Base-by-base conservation (phyloP, 2,888 invertebrate genomes). In the Papilio demoleus region DNA sequence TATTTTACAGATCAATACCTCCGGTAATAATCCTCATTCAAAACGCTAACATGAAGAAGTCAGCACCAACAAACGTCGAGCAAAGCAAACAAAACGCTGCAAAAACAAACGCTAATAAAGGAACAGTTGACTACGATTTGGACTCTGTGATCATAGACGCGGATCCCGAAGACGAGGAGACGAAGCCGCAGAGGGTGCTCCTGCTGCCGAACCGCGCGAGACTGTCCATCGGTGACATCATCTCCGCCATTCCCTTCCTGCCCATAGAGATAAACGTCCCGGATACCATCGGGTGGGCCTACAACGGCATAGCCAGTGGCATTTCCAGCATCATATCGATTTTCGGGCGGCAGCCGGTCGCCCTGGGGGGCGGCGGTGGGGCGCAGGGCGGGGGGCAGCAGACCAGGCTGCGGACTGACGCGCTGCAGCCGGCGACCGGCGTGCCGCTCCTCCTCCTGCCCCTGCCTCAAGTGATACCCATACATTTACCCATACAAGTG, bases 231-330 rank as follows among this genome's bases (percentile, higher is more conserved):
- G 93, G 93, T 4, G 87, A 86, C 40, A 81, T 94, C 61, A 94
- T 95, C 68, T 89, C 92, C 17, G 81, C 84, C 5, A 90, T 94
- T 27, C 93, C 93, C 0, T 94, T 93, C 78, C 83, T 95, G 22
- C 95, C 95, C 0, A 85, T 95, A 65, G 94, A 95, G 83, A 83
- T 95, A 1, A 95, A 95, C 77, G 93, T 95, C 0, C 95, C 95
- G 2, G 94, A 95, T 74, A 85, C 93, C 0, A 85, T 95, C 64
- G 81, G 86, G 0, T 90, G 89, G 90, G 86, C 84, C 4, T 86
- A 85, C 66, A 83, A 88, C 72, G 85, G 85, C 5, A 86, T 92
- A 59, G 75, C 84, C 0, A 77, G 68, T 70, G 78, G 79, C 3
- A 80, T 80, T 45, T 70, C 78, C 12, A 74, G 83, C 50, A 83